A percentile compares a stretch with the other conserved stretches of the same genome.
These are phyloP conservation scores for Sebastes hubbsi DNA, from an alignment of 2,797 vertebrate genomes.

Conservation along the genomic window DNA sequence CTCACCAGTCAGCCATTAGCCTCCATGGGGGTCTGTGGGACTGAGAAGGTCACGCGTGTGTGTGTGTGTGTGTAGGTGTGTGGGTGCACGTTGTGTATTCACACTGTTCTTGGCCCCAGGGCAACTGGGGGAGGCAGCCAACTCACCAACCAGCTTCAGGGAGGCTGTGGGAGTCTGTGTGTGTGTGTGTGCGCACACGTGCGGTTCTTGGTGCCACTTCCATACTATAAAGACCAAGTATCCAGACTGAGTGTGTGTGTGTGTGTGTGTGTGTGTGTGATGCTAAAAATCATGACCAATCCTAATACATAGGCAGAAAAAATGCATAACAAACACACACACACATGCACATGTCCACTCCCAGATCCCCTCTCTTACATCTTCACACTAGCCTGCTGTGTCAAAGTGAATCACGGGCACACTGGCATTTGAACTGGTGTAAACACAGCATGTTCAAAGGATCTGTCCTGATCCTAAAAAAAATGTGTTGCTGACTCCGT, in stretches of 20 bases:
- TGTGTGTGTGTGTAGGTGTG: not conserved
- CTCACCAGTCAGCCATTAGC: conserved; percentile 45
- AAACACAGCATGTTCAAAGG: conserved; percentile 72
- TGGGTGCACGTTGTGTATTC: conserved; percentile 17
- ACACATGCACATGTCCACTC: conserved; percentile 9
- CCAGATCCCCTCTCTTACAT: conserved; percentile 21
- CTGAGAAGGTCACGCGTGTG: not conserved
- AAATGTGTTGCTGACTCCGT: conserved; percentile 42
- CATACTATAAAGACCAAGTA: no score
- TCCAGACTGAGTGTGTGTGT: no score
- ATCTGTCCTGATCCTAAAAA: conserved; percentile 53
- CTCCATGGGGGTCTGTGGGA: conserved; percentile 22
- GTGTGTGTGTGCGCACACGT: not conserved
- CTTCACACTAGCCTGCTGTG: conserved; percentile 52
- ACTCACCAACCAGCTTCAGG: conserved; percentile 37
- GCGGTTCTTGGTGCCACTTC: no score
- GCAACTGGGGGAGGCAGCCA: conserved; percentile 50
- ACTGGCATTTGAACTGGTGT: conserved; percentile 77
- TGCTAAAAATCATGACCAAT: not conserved
- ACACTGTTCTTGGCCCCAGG: conserved; percentile 49
- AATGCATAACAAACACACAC: conserved; percentile 1
- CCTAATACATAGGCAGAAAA: not conserved
- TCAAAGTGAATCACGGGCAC: conserved; percentile 67
- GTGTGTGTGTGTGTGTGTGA: no score
- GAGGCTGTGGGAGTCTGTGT: conserved; percentile 17